Percentiles rank a stretch among this genome's conserved stretches.
Conservation (phyloP, 35 echinoderm and acorn worm species). For the Nesometra sesokonis region DNA sequence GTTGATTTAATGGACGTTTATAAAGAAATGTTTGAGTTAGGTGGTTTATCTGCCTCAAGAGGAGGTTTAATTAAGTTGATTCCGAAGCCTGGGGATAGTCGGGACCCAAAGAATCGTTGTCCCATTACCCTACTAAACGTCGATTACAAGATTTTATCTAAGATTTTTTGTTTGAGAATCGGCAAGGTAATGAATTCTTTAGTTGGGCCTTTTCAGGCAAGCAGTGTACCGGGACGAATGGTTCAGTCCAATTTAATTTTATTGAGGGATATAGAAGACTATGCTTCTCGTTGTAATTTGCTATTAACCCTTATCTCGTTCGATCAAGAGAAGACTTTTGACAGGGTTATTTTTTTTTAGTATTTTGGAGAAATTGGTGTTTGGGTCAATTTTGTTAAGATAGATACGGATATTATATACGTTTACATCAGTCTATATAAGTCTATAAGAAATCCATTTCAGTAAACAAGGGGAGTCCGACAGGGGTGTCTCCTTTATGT, state of each 20-base stretch:
- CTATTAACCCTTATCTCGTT: neutral
- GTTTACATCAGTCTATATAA: no score
- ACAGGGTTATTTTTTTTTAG: conserved; percentile 29
- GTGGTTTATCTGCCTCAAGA: conserved; percentile 1
- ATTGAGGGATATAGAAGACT: conserved; percentile 18
- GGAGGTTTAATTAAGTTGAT: conserved; percentile 17
- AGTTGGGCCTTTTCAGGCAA: conserved; percentile 8
- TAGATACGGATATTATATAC: neutral
- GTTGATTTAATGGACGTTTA: conserved; percentile 17
- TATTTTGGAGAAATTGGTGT: neutral
- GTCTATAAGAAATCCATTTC: neutral
- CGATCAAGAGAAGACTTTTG: conserved; percentile 46
- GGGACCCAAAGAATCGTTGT: conserved; percentile 22
- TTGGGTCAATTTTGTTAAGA: no score
- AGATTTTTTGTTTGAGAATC: conserved; percentile 5
- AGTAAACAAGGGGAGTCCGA: neutral
- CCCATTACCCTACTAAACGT: conserved; percentile 43
- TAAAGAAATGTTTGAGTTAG: neutral
- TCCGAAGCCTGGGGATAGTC: conserved; percentile 12
- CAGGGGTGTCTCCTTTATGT: conserved; percentile 43
- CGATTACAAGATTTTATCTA: conserved; percentile 44
- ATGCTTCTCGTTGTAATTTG: neutral
- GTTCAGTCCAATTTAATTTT: conserved; percentile 13
- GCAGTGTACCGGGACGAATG: neutral
- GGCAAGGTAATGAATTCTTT: conserved; percentile 15